Evolutionary conservation across 2,113 vertebrate genomes (phyloP).

Genomic region (Ovis aries): ARS-UI_Ramb_v3.0 NC_056080.1:33714501-33715000

Average conservation of each 20-base stretch:
- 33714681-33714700: background rate
- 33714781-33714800: background rate
- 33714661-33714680: background rate
- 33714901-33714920: background rate
- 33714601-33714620: background rate
- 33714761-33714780: background rate
- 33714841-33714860: background rate
- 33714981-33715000: background rate
- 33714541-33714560: background rate
- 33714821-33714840: background rate
- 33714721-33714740: fast-evolving
- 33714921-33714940: background rate
- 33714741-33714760: background rate
- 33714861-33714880: background rate
- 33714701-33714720: background rate
- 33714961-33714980: background rate
- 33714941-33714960: background rate
- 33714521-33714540: background rate
- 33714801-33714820: background rate
- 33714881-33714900: background rate
- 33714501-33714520: background rate
- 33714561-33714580: background rate
- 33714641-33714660: background rate
- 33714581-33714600: background rate
- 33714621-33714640: conserved; percentile 12